These are phyloP conservation scores for Hucho hucho DNA, from an alignment of 2,113 vertebrate species.

Conservation along the genomic window DNA sequence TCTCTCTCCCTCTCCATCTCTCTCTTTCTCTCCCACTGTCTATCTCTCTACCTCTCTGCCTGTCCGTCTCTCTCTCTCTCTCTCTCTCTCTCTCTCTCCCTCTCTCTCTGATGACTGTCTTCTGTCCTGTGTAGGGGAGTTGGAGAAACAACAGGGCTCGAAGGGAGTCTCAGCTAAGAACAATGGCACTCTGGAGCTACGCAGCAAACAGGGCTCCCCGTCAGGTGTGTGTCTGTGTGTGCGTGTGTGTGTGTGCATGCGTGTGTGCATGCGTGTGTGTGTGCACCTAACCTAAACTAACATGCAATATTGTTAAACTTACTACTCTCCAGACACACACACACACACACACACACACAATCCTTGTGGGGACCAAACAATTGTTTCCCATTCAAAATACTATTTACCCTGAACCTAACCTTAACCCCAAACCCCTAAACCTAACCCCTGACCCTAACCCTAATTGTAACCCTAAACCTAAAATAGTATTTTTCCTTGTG, in stretches of 20 bases:
- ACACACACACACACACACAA: not conserved
- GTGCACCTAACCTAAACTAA: not conserved
- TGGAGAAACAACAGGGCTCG: conserved; percentile 92
- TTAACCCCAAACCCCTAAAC: too few species aligned
- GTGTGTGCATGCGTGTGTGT: not conserved
- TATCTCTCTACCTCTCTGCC: not conserved
- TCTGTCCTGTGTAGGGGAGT: conserved; percentile 81
- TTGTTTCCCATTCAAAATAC: too few species aligned
- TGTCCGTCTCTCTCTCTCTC: not conserved
- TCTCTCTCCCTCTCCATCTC: not conserved
- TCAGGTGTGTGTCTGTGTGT: conserved; percentile 74
- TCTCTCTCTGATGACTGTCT: not conserved
- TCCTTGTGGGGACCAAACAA: not conserved
- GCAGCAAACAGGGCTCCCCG: conserved; percentile 84
- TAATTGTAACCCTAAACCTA: too few species aligned
- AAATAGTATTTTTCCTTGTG: too few species aligned
- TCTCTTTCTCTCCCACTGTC: not conserved
- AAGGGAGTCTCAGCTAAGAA: conserved; percentile 84
- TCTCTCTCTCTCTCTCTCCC: not conserved
- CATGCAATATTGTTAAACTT: not conserved
- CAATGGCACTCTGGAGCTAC: conserved; percentile 83
- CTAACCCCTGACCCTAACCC: too few species aligned
- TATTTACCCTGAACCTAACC: too few species aligned
- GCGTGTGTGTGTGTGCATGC: not conserved
- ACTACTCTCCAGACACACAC: not conserved